Evolutionary conservation across 2,888 invertebrate species (phyloP).

Genomic region (Heliconius charithonia): DNA sequence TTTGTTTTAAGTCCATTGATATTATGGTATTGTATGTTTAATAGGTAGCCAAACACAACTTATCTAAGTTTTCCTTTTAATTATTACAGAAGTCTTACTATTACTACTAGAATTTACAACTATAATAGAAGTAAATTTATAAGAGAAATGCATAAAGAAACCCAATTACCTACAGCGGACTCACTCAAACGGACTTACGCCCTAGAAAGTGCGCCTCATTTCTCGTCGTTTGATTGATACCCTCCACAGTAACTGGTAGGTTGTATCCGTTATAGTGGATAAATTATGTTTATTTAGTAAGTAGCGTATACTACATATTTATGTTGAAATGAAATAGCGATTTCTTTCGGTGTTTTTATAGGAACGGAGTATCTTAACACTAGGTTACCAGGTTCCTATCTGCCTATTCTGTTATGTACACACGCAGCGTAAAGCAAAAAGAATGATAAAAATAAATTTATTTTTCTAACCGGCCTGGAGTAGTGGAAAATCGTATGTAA

Average conservation of each 20-base stretch:
- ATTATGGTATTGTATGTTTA: too few relatives aligned
- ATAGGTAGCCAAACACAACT: too few relatives aligned
- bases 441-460: too few relatives aligned
- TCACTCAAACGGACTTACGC: slow-evolving; percentile 1
- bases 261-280: slow-evolving; percentile 2
- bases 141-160: background rate
- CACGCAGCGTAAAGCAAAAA: too few relatives aligned
- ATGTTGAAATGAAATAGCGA: too few relatives aligned
- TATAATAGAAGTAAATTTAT: background rate
- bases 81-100: background rate
- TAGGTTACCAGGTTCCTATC: too few relatives aligned
- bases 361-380: too few relatives aligned
- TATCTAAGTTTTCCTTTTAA: background rate
- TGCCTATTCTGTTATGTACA: too few relatives aligned
- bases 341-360: too few relatives aligned
- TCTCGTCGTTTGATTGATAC: slow-evolving; percentile 36
- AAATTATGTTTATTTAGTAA: background rate
- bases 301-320: background rate
- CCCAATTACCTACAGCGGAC: background rate
- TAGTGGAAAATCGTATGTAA: too few relatives aligned
- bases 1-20: too few relatives aligned
- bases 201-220: slow-evolving; percentile 41
- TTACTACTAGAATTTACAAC: background rate
- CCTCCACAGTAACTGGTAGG: background rate
- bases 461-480: too few relatives aligned